phyloP scores from a whole-genome alignment of 2,797 vertebrate genomes.

The Pelodytes ibericus region DNA sequence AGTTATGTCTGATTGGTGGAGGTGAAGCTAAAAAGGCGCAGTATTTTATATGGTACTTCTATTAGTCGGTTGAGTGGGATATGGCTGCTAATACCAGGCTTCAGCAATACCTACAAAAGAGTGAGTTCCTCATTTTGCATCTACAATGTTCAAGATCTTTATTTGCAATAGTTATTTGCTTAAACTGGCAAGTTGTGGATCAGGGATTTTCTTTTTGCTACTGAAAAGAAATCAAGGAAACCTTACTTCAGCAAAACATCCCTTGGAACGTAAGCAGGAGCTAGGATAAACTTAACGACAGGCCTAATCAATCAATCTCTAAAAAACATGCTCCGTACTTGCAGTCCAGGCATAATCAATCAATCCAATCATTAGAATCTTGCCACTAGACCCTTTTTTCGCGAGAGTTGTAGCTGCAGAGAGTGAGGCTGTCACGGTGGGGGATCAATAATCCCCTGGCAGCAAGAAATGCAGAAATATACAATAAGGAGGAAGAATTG shows the following conservation, averaged over 20 bases:
- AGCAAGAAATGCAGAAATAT: conserved; percentile 13
- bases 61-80: too few species aligned
- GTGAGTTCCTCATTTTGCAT: too few species aligned
- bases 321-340: conserved; percentile 26
- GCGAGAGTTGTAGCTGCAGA: conserved; percentile 34
- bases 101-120: too few species aligned
- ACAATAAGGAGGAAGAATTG: conserved; percentile 16
- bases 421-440: conserved; percentile 28
- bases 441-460: conserved; percentile 40
- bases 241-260: conserved; percentile 27
- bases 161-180: too few species aligned
- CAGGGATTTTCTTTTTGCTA: conserved; percentile 31
- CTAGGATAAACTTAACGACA: conserved; percentile 37
- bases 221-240: conserved; percentile 22
- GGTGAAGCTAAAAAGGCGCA: too few species aligned
- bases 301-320: conserved; percentile 45
- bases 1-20: too few species aligned
- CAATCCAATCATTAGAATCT: conserved; percentile 39
- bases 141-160: too few species aligned
- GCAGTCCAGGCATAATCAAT: conserved; percentile 44
- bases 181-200: conserved; percentile 23
- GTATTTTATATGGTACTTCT: too few species aligned
- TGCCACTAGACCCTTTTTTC: conserved; percentile 37
- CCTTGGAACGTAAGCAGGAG: conserved; percentile 11
- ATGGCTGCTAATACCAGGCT: too few species aligned